A percentile compares a stretch with the other conserved stretches of the same genome.
Evolutionary conservation across 2,888 invertebrate species (phyloP).

Genomic region (Cantharis flavilabris): DNA sequence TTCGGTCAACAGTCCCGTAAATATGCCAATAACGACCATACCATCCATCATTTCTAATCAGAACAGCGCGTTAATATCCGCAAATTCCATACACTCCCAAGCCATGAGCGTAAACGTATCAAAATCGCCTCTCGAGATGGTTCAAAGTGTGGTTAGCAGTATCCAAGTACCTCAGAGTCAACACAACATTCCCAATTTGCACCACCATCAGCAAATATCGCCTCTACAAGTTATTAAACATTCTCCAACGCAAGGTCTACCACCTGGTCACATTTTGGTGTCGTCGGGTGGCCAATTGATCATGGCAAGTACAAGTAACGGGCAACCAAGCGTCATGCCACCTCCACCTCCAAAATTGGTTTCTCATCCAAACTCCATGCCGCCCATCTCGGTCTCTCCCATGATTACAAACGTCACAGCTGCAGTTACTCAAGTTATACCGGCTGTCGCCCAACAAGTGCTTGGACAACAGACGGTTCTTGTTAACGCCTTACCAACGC

Average conservation of each 20-base stretch:
- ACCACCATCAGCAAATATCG: conserved; percentile 51
- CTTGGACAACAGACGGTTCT: conserved; percentile 78
- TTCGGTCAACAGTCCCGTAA: conserved; percentile 65
- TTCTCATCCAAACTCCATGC: conserved; percentile 56
- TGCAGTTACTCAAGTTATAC: conserved; percentile 68
- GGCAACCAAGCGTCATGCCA: conserved; percentile 65
- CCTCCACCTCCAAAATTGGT: conserved; percentile 64
- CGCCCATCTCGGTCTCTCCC: conserved; percentile 66
- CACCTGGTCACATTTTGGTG: conserved; percentile 74
- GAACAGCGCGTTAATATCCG: conserved; percentile 57
- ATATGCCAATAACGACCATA: conserved; percentile 53
- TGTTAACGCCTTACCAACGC: conserved; percentile 78
- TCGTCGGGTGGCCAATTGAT: conserved; percentile 77
- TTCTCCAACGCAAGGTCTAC: conserved; percentile 56
- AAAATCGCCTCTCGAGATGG: conserved; percentile 76
- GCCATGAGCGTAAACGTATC: conserved; percentile 54
- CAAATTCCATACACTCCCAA: conserved; percentile 55
- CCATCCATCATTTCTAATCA: conserved; percentile 54
- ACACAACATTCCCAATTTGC: conserved; percentile 40
- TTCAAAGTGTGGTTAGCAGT: conserved; percentile 75
- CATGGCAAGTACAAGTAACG: conserved; percentile 62
- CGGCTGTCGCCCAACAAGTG: conserved; percentile 66
- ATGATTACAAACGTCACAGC: conserved; percentile 69
- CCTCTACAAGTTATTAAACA: conserved; percentile 56
- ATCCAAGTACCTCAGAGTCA: conserved; percentile 63